Base-by-base conservation (phyloP, 2,888 invertebrate species). In the Mayetiola destructor region DNA sequence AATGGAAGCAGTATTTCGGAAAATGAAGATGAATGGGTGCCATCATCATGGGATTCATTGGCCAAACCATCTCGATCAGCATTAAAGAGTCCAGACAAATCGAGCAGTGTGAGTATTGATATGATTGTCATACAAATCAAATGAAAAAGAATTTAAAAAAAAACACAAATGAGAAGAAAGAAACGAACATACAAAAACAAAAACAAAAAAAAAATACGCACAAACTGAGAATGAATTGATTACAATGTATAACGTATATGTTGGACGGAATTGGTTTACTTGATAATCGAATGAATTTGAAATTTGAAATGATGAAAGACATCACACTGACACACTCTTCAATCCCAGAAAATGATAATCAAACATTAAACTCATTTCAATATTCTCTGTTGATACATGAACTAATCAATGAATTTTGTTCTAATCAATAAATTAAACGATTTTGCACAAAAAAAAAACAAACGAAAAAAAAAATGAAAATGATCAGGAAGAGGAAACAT, bases 31-130 rank as follows among this genome's bases (percentile, higher is more conserved):
- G 84, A 83, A 67, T 87, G 87, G 69, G 81, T 85, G 59, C 86
- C 87, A 6, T 87, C 85, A 3, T 84, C 84, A 60, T 88, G 88
- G 88, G 82, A 88, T 70, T 82, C 84, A 63, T 79, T 80, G 64
- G 81, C 86, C 18, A 81, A 78, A 2, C 88, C 88, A n/a, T 76
- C 79, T 55, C 82, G 85, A 70, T 84, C 86, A 27, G 82, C 86
- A 16, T 72, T 88, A 18, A 75, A 79, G 60, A 80, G 79, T 56
- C 80, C 80, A 1, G 66, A 66, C 54, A 65, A 64, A 60, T 60
- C 61, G 16, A 62, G 60, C 42, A 63, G 61, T 59, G 62, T 63
- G 60, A 63, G 61, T 61, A 56, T 12, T 12, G 14, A 9, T 36
- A 36, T n/a, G 36, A 36, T n/a, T 36, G 5, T 5, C 12, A n/a